phyloP scores from a whole-genome alignment of 2,113 vertebrate genomes.

The Clupea harengus region DNA sequence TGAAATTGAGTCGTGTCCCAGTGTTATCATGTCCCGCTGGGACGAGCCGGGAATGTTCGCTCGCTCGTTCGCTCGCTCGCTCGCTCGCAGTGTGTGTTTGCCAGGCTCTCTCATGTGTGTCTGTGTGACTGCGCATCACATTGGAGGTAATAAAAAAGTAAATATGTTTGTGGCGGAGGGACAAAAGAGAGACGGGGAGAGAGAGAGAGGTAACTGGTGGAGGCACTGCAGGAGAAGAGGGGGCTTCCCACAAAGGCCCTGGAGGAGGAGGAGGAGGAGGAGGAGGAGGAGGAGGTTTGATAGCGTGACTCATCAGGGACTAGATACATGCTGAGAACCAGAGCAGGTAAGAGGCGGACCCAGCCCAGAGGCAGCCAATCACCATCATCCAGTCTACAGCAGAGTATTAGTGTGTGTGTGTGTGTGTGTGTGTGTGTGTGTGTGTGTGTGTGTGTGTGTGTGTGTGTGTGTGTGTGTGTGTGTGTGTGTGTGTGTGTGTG shows the following conservation, averaged over 20 bases:
- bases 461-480: not conserved
- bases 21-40: constrained; percentile 48
- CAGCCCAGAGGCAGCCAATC: too few species aligned
- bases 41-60: constrained; percentile 31
- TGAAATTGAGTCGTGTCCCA: constrained; percentile 62
- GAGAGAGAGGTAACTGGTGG: not conserved
- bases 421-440: constrained; percentile 10
- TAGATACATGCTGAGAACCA: too few species aligned
- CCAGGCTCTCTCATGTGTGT: constrained; percentile 25
- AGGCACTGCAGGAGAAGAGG: not conserved
- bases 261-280: too few species aligned
- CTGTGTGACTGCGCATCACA: constrained; percentile 14
- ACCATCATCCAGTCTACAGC: too few species aligned
- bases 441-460: not conserved
- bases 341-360: too few species aligned
- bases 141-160: constrained; percentile 1
- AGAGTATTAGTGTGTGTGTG: not conserved
- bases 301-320: too few species aligned
- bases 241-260: too few species aligned
- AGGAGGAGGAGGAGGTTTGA: too few species aligned
- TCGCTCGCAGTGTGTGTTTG: constrained; percentile 37
- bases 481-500: constrained; percentile 10
- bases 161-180: not conserved
- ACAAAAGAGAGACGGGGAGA: not conserved
- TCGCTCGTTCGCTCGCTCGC: not conserved